These are phyloP conservation scores for Sesia bembeciformis DNA, from an alignment of 2,888 invertebrate genomes.

Conservation along the genomic window DNA sequence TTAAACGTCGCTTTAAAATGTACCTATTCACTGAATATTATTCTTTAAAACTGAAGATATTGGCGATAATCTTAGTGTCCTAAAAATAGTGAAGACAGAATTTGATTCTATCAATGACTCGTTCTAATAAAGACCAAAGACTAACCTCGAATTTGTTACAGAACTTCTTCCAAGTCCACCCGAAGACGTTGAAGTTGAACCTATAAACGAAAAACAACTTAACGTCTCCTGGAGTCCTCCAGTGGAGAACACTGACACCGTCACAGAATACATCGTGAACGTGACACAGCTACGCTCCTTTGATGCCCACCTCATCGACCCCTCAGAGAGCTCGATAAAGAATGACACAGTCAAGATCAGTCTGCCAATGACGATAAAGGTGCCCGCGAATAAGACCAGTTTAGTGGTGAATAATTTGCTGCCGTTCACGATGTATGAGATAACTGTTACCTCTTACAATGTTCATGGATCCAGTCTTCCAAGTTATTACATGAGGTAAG, in stretches of 20 bases:
- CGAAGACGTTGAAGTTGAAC: slow-evolving; percentile 80
- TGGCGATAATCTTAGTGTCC: no score
- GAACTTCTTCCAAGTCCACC: slow-evolving; percentile 85
- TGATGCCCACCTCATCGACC: slow-evolving; percentile 73
- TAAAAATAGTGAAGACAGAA: no score
- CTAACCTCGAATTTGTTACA: slow-evolving; percentile 28
- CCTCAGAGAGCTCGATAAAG: slow-evolving; percentile 52
- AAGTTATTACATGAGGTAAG: slow-evolving; percentile 78
- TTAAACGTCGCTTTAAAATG: no score
- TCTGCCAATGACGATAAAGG: slow-evolving; percentile 62
- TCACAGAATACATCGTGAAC: slow-evolving; percentile 81
- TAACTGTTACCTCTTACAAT: slow-evolving; percentile 82
- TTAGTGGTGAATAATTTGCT: slow-evolving; percentile 77
- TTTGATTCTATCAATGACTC: no score
- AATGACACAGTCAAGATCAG: slow-evolving; percentile 29
- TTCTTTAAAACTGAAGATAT: no score
- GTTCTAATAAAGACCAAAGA: no score
- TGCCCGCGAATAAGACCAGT: slow-evolving; percentile 74
- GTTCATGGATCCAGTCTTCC: slow-evolving; percentile 85
- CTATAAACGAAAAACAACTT: slow-evolving; percentile 81
- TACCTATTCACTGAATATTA: no score
- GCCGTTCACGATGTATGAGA: slow-evolving; percentile 89
- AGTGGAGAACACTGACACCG: slow-evolving; percentile 75
- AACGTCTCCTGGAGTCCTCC: slow-evolving; percentile 83
- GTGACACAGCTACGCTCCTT: slow-evolving; percentile 81